Evolutionary conservation across 2,888 invertebrate species (phyloP).

Genomic region (Rotaria macrura): DNA sequence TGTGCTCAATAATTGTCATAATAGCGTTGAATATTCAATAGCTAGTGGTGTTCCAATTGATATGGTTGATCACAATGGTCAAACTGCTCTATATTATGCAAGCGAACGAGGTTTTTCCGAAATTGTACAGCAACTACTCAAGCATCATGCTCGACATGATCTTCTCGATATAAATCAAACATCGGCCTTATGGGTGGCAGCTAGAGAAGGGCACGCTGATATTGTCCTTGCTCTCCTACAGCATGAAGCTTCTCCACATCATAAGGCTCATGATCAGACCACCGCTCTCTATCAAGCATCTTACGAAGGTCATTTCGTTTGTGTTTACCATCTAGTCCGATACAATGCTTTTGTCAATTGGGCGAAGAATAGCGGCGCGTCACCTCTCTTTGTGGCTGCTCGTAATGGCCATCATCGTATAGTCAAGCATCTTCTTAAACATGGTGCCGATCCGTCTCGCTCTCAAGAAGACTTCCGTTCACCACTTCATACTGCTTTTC

Average conservation of each 20-base stretch:
- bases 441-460: neutral
- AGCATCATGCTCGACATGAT: neutral
- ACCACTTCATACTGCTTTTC: neutral
- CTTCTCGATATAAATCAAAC: neutral
- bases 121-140: neutral
- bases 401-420: neutral
- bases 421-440: neutral
- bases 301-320: slow-evolving; percentile 35
- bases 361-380: neutral
- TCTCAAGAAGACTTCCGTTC: neutral
- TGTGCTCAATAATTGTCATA: too few species aligned
- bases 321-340: neutral
- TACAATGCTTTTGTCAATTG: neutral
- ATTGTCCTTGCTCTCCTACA: slow-evolving; percentile 36
- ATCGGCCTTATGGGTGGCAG: neutral
- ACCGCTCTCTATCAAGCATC: slow-evolving; percentile 37
- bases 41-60: neutral
- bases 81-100: neutral
- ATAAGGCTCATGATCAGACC: slow-evolving; percentile 34
- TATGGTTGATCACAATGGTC: neutral
- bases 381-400: neutral
- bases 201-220: slow-evolving; percentile 11
- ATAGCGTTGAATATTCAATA: too few species aligned
- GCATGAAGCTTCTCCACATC: slow-evolving; percentile 35
- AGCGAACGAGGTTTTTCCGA: neutral